phyloP scores from a whole-genome alignment of 1,140 invertebrate species.

The Melanaphis sacchari region DNA sequence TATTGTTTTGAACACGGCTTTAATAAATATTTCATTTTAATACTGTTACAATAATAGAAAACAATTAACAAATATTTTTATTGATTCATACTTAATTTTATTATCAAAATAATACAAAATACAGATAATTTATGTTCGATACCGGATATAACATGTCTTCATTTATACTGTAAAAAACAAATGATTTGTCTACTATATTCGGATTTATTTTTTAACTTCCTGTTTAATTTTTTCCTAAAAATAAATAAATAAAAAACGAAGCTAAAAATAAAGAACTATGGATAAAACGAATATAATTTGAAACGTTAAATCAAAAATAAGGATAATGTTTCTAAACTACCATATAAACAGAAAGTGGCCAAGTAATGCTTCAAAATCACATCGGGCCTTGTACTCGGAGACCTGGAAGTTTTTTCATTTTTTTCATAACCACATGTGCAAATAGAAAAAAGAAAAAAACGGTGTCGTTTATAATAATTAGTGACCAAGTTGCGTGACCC shows the following conservation, averaged over 20 bases:
- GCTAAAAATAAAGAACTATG: background rate
- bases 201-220: background rate
- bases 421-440: background rate
- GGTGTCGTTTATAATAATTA: constrained; percentile 43
- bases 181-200: background rate
- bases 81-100: background rate
- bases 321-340: background rate
- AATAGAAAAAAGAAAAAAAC: background rate
- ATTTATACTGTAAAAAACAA: background rate
- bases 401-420: background rate
- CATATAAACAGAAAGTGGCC: background rate
- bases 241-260: background rate
- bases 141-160: background rate
- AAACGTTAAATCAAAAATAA: background rate
- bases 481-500: background rate
- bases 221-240: background rate
- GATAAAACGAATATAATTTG: background rate
- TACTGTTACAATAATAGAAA: background rate
- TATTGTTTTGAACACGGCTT: background rate
- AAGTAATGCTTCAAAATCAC: background rate
- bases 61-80: background rate
- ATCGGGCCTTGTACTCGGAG: background rate
- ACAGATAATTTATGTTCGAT: background rate
- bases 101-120: background rate
- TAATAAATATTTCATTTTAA: background rate